Conservation (phyloP, 2,113 vertebrate genomes). For the Bucco capensis region DNA sequence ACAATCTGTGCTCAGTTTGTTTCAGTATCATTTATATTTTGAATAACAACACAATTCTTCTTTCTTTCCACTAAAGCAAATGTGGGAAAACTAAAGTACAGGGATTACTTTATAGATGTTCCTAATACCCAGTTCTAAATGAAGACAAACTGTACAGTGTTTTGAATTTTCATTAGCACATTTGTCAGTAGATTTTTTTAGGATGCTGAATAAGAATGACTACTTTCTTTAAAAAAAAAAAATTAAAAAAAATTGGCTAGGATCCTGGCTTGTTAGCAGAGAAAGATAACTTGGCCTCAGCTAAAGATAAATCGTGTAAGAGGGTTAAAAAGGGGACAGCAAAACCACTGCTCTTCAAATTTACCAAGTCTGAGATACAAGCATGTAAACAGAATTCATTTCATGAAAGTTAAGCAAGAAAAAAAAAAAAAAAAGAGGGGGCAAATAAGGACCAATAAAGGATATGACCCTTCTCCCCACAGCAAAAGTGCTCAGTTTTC, state of each 20-base stretch:
- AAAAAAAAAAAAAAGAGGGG: neutral
- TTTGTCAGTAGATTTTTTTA: conserved; percentile 8
- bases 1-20: conserved; percentile 39
- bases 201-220: neutral
- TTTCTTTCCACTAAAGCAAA: neutral
- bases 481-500: neutral
- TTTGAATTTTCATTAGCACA: neutral
- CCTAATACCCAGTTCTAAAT: neutral
- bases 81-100: neutral
- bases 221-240: neutral
- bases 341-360: neutral
- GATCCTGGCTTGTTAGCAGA: neutral
- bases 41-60: conserved; percentile 24
- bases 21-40: conserved; percentile 37
- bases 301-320: neutral
- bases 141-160: neutral
- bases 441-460: neutral
- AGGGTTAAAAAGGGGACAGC: conserved; percentile 10
- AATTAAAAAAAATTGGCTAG: neutral
- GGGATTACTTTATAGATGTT: neutral
- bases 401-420: neutral
- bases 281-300: neutral
- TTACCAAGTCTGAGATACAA: neutral
- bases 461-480: neutral
- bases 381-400: neutral